phyloP scores from a whole-genome alignment of 37 sponge, comb jelly and placozoan genomes.

The Amphimedon queenslandica region DNA sequence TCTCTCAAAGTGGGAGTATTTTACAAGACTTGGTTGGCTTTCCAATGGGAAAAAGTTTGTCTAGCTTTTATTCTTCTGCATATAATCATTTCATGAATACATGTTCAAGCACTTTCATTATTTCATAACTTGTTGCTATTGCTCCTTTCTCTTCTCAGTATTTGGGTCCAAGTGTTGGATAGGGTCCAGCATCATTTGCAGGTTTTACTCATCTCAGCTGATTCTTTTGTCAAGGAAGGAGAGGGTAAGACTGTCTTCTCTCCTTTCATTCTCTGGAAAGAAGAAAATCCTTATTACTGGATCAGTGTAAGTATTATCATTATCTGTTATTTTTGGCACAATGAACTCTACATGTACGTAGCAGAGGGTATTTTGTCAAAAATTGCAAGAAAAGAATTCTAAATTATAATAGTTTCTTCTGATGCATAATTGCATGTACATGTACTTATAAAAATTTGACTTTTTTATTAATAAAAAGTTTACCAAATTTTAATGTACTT shows the following conservation, averaged over 20 bases:
- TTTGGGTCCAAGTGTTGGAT: slow-evolving; percentile 61
- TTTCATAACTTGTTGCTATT: no score
- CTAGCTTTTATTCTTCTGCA: not conserved
- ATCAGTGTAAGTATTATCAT: slow-evolving; percentile 43
- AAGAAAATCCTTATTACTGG: slow-evolving; percentile 36
- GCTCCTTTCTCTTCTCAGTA: slow-evolving; percentile 1
- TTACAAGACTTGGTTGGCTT: slow-evolving; percentile 54
- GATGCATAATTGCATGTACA: no score
- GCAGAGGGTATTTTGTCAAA: no score
- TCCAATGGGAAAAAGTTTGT: slow-evolving; percentile 49
- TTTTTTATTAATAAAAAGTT: no score
- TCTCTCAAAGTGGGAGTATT: slow-evolving; percentile 41
- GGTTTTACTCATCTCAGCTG: slow-evolving; percentile 29
- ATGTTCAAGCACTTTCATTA: no score
- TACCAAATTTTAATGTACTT: no score
- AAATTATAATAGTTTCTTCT: no score
- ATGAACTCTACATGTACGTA: no score
- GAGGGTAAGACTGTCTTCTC: slow-evolving; percentile 2
- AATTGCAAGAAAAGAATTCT: no score
- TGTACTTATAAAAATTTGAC: no score
- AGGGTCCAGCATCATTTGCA: slow-evolving; percentile 40
- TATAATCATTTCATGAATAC: no score
- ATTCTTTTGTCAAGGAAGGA: slow-evolving; percentile 21
- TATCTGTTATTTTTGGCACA: no score
- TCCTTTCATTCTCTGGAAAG: slow-evolving; percentile 42